Evolutionary conservation across 1,140 invertebrate genomes (phyloP).

Genomic region (Scylla paramamosain): DNA sequence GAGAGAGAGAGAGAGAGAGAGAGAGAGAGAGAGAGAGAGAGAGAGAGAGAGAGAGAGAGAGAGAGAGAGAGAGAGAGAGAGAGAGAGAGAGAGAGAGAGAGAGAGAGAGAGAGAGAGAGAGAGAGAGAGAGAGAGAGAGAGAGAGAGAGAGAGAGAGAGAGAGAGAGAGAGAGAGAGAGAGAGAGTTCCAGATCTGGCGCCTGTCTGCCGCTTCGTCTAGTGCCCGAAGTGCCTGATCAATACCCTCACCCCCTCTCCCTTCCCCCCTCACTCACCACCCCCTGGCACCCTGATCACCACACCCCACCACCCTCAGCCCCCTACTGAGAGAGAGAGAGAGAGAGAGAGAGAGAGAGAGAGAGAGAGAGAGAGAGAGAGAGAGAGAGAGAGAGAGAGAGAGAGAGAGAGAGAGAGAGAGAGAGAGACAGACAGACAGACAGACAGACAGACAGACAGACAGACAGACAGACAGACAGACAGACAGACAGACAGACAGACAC

Average conservation of each 20-base stretch:
- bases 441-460: conserved; percentile 47
- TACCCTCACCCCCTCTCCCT: background rate
- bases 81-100: background rate
- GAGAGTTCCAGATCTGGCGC: background rate
- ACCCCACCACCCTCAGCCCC: background rate
- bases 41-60: background rate
- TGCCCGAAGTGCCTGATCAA: background rate
- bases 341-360: background rate
- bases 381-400: conserved; percentile 42
- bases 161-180: background rate
- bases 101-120: background rate
- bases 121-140: background rate
- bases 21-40: background rate
- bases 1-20: background rate
- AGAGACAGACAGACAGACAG: background rate
- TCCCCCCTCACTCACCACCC: background rate
- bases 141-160: background rate
- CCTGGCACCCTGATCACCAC: background rate
- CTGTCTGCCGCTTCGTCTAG: background rate
- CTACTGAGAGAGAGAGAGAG: background rate
- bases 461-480: conserved; percentile 49
- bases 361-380: background rate
- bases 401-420: conserved; percentile 32
- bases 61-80: background rate
- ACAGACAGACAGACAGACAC: conserved; percentile 40